Evolutionary conservation across 1,140 invertebrate species (phyloP).

Genomic region (Drosophila punjabiensis): DNA sequence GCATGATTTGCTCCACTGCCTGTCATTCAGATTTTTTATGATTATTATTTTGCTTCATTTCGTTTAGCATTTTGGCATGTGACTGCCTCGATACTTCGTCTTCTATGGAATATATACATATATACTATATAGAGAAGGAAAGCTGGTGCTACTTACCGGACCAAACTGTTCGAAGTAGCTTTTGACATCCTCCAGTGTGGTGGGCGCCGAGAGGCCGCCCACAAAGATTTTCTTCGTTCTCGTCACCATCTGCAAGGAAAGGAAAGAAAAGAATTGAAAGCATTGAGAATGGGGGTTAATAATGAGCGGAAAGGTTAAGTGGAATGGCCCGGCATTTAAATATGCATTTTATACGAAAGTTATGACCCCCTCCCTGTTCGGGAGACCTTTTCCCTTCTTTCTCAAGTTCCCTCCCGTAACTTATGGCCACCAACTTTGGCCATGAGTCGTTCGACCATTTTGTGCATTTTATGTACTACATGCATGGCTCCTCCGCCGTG

Average conservation of each 20-base stretch:
- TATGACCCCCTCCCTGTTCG: slow-evolving; percentile 52
- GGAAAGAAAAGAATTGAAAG: background rate
- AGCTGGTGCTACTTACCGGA: slow-evolving; percentile 92
- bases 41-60: slow-evolving; percentile 71
- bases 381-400: slow-evolving; percentile 7
- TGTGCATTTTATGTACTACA: slow-evolving; percentile 80
- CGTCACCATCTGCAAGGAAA: slow-evolving; percentile 97
- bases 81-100: slow-evolving; percentile 10
- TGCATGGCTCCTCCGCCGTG: slow-evolving; percentile 43
- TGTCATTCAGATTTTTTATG: slow-evolving; percentile 73
- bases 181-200: slow-evolving; percentile 99
- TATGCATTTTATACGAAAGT: slow-evolving; percentile 77
- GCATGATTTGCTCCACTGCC: slow-evolving; percentile 76
- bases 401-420: slow-evolving; percentile 57
- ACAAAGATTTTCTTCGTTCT: slow-evolving; percentile 99
- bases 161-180: slow-evolving; percentile 99
- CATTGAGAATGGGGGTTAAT: background rate
- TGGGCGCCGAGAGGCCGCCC: slow-evolving; percentile 99
- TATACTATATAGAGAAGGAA: background rate
- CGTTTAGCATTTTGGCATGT: slow-evolving; percentile 58
- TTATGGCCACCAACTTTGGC: slow-evolving; percentile 77
- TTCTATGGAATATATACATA: background rate
- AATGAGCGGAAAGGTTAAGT: slow-evolving; percentile 62
- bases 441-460: slow-evolving; percentile 75
- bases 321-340: slow-evolving; percentile 69